Percentiles rank a stretch among this genome's conserved stretches.
Conservation (phyloP, 1,140 invertebrate genomes). For the Leptinotarsa lineolata region DNA sequence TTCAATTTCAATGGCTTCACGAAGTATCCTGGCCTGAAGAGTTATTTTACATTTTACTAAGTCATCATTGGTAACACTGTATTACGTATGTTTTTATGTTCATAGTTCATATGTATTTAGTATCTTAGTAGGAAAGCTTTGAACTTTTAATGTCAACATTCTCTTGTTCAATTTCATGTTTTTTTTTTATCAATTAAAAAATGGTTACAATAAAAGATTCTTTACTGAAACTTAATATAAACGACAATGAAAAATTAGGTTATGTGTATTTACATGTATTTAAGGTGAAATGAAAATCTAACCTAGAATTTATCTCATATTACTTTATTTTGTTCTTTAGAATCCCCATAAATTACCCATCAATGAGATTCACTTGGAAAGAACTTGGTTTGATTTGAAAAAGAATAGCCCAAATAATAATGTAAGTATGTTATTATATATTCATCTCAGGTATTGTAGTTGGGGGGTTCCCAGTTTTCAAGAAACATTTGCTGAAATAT, state of each 20-base stretch:
- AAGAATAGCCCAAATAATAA: constrained; percentile 35
- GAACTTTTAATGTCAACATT: too few relatives aligned
- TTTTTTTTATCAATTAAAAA: neutral
- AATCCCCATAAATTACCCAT: constrained; percentile 50
- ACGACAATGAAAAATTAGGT: neutral
- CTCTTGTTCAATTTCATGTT: neutral
- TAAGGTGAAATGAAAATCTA: constrained; percentile 12
- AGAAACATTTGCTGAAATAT: constrained; percentile 14
- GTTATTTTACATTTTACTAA: too few relatives aligned
- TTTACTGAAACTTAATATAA: neutral
- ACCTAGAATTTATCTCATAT: neutral
- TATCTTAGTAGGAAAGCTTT: too few relatives aligned
- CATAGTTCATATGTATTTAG: too few relatives aligned
- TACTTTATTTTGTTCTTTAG: constrained; percentile 36
- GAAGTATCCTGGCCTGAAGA: too few relatives aligned
- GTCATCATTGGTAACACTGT: too few relatives aligned
- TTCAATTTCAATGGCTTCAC: too few relatives aligned
- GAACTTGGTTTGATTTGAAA: constrained; percentile 34
- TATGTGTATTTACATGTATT: constrained; percentile 11
- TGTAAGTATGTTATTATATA: constrained; percentile 33
- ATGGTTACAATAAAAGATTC: neutral
- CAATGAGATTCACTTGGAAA: constrained; percentile 47
- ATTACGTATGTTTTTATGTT: too few relatives aligned
- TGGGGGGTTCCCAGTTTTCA: neutral
- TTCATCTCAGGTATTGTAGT: neutral